Base-by-base conservation (phyloP, 2,797 vertebrate species). In the Furcifer pardalis region DNA sequence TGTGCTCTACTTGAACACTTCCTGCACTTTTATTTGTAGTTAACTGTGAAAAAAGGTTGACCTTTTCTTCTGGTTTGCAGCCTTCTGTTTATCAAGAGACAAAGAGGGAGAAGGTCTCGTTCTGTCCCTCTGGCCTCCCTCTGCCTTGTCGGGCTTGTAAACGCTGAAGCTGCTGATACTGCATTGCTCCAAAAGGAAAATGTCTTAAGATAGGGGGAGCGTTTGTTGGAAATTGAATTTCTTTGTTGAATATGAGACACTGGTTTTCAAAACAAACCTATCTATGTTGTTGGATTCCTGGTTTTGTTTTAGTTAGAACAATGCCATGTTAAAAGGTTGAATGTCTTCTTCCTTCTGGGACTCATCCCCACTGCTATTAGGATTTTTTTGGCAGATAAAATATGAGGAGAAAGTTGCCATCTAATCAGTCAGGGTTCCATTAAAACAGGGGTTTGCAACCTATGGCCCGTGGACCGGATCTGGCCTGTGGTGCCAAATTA, bases 1-100 rank as follows among this genome's bases (percentile, higher is more conserved):
- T 92, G 89, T 95, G 95, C 94, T 96, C 95, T 97, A 99, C 98
- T 98, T 99, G 98, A 99, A 98, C 96, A 98, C 98, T 98, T 94
- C 92, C 74, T 97, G 98, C 98, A 99, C 98, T 99, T 99, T 97
- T 97, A 95, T 97, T 95, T 96, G 95, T 95, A 86, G 92, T 94
- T 94, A 94, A 96, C 95, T 96, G 95, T 96, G 96, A 94, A 96
- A 91, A 88, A 89, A 86, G 87, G 91, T 86, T 94, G n/a, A 92
- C 93, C 88, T 76, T 87, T 94, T 88, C 59, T 81, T 77, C 15
- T 81, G 90, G 77, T 81, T 88, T 93, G 89, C 90, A 82, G 86
- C 83, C 75, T 93, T 93, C 91, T 90, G 89, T 71, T 86, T 90
- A 91, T 93, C 65, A 88, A 89, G 89, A 93, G 83, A n/a, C n/a